Evolutionary conservation across 2,888 invertebrate genomes (phyloP).

Genomic region (Amphipoea oculea): DNA sequence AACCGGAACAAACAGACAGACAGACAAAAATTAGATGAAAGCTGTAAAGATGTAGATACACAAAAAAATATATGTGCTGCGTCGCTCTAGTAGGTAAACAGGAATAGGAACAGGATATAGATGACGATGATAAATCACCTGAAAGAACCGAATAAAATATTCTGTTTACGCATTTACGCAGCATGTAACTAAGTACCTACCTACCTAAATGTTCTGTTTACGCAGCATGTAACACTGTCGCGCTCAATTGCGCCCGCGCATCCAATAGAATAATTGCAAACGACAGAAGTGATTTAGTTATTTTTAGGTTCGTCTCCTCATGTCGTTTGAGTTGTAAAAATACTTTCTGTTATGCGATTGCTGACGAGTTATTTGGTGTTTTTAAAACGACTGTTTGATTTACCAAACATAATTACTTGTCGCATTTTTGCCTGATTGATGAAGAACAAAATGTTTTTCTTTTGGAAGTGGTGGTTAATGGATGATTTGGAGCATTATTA

Average conservation of each 20-base stretch:
- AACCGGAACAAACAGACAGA: too few species aligned
- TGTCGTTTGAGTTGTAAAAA: constrained; percentile 47
- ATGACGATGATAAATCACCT: neutral
- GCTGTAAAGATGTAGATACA: too few species aligned
- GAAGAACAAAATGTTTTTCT: constrained; percentile 19
- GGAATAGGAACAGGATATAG: too few species aligned
- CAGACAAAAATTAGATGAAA: neutral
- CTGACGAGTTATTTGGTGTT: constrained; percentile 39
- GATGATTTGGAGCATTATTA: constrained; percentile 12
- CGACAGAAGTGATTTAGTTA: constrained; percentile 68
- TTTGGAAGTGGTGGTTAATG: constrained; percentile 28
- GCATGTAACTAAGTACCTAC: constrained; percentile 22
- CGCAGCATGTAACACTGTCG: constrained; percentile 45
- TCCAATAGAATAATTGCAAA: constrained; percentile 72
- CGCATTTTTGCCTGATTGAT: constrained; percentile 41
- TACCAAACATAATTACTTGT: constrained; percentile 34
- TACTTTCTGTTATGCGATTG: constrained; percentile 45
- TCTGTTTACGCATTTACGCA: constrained; percentile 14
- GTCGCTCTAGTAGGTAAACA: neutral
- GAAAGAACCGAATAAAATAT: neutral
- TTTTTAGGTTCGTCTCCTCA: constrained; percentile 56
- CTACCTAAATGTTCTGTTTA: constrained; percentile 15
- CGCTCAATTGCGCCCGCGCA: constrained; percentile 57
- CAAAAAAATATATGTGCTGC: neutral
- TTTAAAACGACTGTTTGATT: constrained; percentile 19